Conservation (phyloP, 2,113 vertebrate genomes). For the Pangasianodon gigas region DNA sequence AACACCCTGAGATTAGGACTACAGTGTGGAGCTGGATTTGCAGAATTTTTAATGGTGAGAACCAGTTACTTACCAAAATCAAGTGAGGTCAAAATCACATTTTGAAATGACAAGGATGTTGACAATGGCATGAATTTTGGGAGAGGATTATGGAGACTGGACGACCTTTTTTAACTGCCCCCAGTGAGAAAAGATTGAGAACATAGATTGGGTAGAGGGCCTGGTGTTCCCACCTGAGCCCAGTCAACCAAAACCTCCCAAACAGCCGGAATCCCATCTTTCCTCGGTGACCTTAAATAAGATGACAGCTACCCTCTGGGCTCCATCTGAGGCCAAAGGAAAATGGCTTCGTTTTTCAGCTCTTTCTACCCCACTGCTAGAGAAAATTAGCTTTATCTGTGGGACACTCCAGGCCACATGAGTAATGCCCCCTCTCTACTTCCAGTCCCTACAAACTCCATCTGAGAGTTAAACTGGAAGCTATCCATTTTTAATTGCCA, state of each 20-base stretch:
- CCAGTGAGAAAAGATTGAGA: conserved; percentile 67
- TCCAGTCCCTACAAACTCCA: conserved; percentile 68
- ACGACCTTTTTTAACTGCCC: conserved; percentile 11
- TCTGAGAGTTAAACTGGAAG: conserved; percentile 65
- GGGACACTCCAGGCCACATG: conserved; percentile 69
- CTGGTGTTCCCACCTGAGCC: conserved; percentile 65
- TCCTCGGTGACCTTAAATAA: conserved; percentile 79
- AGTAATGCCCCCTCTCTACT: conserved; percentile 71
- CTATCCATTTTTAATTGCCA: conserved; percentile 77
- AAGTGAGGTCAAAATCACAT: conserved; percentile 3
- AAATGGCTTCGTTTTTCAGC: conserved; percentile 69
- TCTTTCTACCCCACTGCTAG: conserved; percentile 75
- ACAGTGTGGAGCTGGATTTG: not conserved
- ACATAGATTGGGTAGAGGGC: conserved; percentile 58
- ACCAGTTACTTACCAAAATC: conserved; percentile 11
- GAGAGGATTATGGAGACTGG: conserved; percentile 24
- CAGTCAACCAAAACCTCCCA: conserved; percentile 72
- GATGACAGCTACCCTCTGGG: conserved; percentile 76
- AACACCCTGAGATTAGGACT: not conserved
- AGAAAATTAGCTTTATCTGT: conserved; percentile 78
- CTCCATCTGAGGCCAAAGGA: conserved; percentile 71
- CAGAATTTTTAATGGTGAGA: not conserved
- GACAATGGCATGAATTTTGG: not conserved
- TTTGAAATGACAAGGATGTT: conserved; percentile 39
- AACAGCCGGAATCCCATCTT: conserved; percentile 76